Conservation (phyloP, 2,888 invertebrate species). For the Hedychridium roseum region DNA sequence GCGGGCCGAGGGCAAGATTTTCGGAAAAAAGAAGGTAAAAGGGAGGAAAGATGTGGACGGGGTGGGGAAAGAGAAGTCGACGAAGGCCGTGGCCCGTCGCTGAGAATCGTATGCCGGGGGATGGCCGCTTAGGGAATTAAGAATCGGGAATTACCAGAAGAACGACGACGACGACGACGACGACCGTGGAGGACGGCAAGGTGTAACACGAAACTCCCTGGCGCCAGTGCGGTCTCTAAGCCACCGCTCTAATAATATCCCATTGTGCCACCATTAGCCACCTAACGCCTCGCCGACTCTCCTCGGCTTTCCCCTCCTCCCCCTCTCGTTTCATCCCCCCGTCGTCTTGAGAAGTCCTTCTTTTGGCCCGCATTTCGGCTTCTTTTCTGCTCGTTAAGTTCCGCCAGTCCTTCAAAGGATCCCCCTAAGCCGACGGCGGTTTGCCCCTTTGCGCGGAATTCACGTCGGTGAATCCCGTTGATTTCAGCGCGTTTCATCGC, state of each 20-base stretch:
- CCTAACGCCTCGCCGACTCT: conserved; percentile 41
- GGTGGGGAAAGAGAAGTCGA: conserved; percentile 2
- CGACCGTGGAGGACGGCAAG: conserved; percentile 19
- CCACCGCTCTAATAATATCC: conserved; percentile 57
- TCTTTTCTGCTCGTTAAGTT: conserved; percentile 1
- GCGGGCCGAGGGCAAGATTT: conserved; percentile 21
- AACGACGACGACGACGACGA: conserved; percentile 11
- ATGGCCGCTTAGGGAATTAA: conserved; percentile 22
- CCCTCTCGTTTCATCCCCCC: conserved; percentile 1
- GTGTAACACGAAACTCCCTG: conserved; percentile 60
- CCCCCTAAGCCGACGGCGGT: too few species aligned
- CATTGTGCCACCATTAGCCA: conserved; percentile 60
- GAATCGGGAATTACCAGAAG: conserved; percentile 14
- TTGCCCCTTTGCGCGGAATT: too few species aligned
- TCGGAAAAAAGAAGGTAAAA: conserved; percentile 3
- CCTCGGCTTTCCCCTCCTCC: conserved; percentile 10
- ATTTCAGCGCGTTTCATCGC: too few species aligned
- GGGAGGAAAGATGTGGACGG: conserved; percentile 3
- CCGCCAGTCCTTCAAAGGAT: conserved; percentile 2
- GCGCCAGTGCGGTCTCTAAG: conserved; percentile 54
- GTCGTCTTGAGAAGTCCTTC: too few species aligned
- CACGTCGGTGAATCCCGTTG: too few species aligned
- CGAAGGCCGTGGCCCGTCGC: not conserved
- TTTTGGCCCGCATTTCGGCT: too few species aligned
- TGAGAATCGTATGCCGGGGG: conserved; percentile 1